Conservation (phyloP, 2,113 vertebrate genomes). For the Todiramphus saurophagus region DNA sequence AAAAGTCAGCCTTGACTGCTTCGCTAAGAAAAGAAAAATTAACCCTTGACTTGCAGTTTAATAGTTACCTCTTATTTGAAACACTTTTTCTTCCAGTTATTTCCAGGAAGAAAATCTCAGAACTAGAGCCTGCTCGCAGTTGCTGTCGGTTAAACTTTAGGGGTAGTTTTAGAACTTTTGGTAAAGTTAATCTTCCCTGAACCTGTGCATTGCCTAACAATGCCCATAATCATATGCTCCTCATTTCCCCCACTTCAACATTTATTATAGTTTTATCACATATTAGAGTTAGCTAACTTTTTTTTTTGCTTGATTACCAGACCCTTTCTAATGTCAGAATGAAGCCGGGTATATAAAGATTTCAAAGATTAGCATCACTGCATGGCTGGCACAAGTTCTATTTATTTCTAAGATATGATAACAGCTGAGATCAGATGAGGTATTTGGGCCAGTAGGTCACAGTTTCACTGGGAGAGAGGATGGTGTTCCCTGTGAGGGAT, state of each 20-base stretch:
- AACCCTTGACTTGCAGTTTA: conserved; percentile 32
- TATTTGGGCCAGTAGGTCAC: conserved; percentile 40
- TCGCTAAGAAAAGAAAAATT: conserved; percentile 37
- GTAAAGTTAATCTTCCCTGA: conserved; percentile 43
- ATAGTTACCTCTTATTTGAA: background rate
- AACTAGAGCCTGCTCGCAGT: background rate
- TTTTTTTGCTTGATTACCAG: conserved; percentile 59
- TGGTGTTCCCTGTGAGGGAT: background rate
- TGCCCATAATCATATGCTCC: background rate
- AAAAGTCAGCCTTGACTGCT: conserved; percentile 5
- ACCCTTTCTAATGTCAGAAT: conserved; percentile 46
- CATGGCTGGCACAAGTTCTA: conserved; percentile 4
- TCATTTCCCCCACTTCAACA: conserved; percentile 54
- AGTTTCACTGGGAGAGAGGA: background rate
- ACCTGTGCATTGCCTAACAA: conserved; percentile 35
- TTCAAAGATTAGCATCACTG: conserved; percentile 58
- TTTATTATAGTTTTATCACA: conserved; percentile 36
- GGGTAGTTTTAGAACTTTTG: background rate
- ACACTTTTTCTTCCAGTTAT: background rate
- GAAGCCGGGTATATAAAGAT: conserved; percentile 7
- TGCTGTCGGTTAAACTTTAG: background rate
- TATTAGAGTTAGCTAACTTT: conserved; percentile 21
- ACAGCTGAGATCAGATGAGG: conserved; percentile 37
- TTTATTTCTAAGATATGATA: conserved; percentile 34
- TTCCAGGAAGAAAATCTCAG: background rate